A percentile compares a stretch with the other conserved stretches of the same genome.
Evolutionary conservation across 2,797 vertebrate genomes (phyloP).

Genomic region (Heterohyrax brucei): DNA sequence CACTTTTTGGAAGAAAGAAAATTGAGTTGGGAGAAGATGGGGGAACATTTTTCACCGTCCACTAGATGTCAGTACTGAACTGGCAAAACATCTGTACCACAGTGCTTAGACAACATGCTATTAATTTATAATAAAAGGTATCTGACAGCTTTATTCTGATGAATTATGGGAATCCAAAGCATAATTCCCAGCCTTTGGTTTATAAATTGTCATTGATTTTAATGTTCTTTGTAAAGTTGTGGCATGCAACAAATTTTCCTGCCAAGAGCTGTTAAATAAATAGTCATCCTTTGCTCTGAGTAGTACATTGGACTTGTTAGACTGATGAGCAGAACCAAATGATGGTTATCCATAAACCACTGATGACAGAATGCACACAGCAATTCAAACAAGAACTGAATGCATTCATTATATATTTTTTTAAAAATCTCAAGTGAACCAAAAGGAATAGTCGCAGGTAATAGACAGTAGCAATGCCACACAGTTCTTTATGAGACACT

Average conservation of each 20-base stretch:
- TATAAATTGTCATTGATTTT: conserved; percentile 94
- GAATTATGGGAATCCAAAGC: conserved; percentile 92
- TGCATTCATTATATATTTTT: conserved; percentile 85
- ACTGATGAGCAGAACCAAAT: conserved; percentile 91
- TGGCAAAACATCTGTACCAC: conserved; percentile 79
- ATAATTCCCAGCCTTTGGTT: conserved; percentile 92
- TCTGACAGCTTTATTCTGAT: conserved; percentile 93
- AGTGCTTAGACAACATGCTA: conserved; percentile 82
- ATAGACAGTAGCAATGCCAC: conserved; percentile 72
- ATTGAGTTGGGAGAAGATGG: neutral
- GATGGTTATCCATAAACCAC: conserved; percentile 92
- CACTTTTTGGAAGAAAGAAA: conserved; percentile 39
- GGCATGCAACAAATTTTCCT: conserved; percentile 92
- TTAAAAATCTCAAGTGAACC: conserved; percentile 74
- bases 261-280: conserved; percentile 93
- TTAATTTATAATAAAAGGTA: conserved; percentile 93
- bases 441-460: conserved; percentile 84
- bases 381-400: conserved; percentile 89
- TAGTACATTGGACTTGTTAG: conserved; percentile 91
- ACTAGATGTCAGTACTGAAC: conserved; percentile 92
- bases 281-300: conserved; percentile 90
- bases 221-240: conserved; percentile 94
- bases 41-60: conserved; percentile 62
- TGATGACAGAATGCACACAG: conserved; percentile 88
- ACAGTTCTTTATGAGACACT: conserved; percentile 67